These are phyloP conservation scores for Brachionus koreanus DNA, from an alignment of 1,140 invertebrate species.

Conservation along the genomic window DNA sequence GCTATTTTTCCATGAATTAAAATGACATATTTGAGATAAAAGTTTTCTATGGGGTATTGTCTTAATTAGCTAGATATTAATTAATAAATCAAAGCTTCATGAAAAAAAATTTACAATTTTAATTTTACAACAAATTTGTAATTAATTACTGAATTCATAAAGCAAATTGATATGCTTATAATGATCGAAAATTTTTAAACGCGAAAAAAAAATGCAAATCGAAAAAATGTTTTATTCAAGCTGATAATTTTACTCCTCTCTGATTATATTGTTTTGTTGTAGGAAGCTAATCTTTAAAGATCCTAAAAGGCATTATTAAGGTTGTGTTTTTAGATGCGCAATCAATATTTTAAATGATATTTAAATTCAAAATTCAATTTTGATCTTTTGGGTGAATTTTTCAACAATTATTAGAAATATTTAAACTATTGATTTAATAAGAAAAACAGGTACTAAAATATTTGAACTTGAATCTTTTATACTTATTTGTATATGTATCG, in stretches of 20 bases:
- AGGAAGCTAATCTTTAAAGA: too few relatives aligned
- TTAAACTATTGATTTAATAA: too few relatives aligned
- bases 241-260: not conserved
- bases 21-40: not conserved
- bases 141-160: not conserved
- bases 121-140: not conserved
- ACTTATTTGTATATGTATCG: too few relatives aligned
- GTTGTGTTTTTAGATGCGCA: too few relatives aligned
- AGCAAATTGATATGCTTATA: not conserved
- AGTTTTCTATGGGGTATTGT: not conserved
- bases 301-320: too few relatives aligned
- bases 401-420: too few relatives aligned
- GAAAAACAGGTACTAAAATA: too few relatives aligned
- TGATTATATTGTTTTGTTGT: too few relatives aligned
- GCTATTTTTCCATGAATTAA: not conserved
- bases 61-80: not conserved
- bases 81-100: not conserved
- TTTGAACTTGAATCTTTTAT: too few relatives aligned
- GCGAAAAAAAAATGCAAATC: not conserved
- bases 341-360: too few relatives aligned
- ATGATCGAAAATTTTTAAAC: not conserved
- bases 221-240: not conserved
- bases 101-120: not conserved
- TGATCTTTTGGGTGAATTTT: too few relatives aligned
- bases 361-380: too few relatives aligned